These are phyloP conservation scores for Drosophila austrosaltans DNA, from an alignment of 2,888 invertebrate species.

Conservation along the genomic window DNA sequence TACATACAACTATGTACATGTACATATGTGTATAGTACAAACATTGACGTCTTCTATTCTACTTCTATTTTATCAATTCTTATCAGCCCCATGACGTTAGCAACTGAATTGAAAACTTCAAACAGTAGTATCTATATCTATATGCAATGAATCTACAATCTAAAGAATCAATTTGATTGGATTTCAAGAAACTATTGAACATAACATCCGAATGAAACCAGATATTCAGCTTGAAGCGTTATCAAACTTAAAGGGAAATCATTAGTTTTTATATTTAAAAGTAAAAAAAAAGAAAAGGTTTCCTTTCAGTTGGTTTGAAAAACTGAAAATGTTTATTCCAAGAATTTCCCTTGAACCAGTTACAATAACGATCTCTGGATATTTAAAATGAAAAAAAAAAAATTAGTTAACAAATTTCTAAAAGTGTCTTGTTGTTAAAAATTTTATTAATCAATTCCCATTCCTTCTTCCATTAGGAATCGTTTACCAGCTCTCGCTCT, in stretches of 20 bases:
- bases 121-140: not conserved
- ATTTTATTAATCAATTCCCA: not conserved
- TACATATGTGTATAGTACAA: not conserved
- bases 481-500: slow-evolving; percentile 85
- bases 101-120: slow-evolving; percentile 7
- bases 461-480: slow-evolving; percentile 82
- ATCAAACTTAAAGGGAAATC: too few species aligned
- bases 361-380: too few species aligned
- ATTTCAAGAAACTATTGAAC: not conserved
- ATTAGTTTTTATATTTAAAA: too few species aligned
- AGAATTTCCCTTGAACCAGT: too few species aligned
- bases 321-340: too few species aligned
- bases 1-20: not conserved
- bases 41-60: not conserved
- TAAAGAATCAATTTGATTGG: not conserved
- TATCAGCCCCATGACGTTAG: slow-evolving; percentile 9
- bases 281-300: too few species aligned
- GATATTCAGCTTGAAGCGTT: too few species aligned
- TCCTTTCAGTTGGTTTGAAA: too few species aligned
- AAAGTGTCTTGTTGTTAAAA: too few species aligned
- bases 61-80: not conserved
- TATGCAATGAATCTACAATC: not conserved
- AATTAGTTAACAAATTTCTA: too few species aligned
- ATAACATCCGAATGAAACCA: not conserved
- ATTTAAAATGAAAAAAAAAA: too few species aligned